Base-by-base conservation (phyloP, 2,113 vertebrate genomes). In the Hippocampus guttulatus region DNA sequence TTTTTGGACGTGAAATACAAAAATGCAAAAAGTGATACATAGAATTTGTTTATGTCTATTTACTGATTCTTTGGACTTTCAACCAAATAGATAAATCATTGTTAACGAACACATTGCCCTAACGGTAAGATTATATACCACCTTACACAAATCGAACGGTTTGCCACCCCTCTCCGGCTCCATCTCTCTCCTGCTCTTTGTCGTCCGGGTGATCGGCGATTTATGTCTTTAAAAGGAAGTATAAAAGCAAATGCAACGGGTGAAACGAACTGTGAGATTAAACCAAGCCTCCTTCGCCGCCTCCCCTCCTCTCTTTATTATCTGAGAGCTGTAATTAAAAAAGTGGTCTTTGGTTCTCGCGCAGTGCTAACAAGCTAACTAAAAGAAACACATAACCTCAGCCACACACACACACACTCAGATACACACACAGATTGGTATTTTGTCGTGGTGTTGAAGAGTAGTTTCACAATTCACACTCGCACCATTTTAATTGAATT, bases 251-350 rank as follows among this genome's bases (percentile, higher is more conserved):
- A 85, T 78, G 83, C 84, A 88, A 80, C 64, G 86, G 67, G 85
- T 88, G 88, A 89, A 90, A 83, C 84, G 72, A 88, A 88, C 80
- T 89, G 89, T 90, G 87, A 88, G 89, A 90, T 90, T 90, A 90
- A 88, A 88, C 81, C 79, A 81, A 86, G 79, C 83, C 87, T 85
- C 88, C 81, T 85, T 75, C 78, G 73, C 71, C 12, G 75, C 78
- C 76, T 73, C 58, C 75, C 73, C 70, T 70, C 73, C 75, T 80
- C 78, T 74, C 84, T 85, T 85, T 87, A 88, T 88, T 85, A 89
- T 88, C 88, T 79, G 72, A 88, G 77, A 77, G 84, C 83, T 86
- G 86, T 89, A 88, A 89, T 88, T 88, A 88, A 89, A 90, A 61
- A 90, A 88, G 79, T 85, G 83, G 72, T 81, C 80, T 84, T 85